Percentiles rank a stretch among this genome's conserved stretches.
These are phyloP conservation scores for Puffinus mauretanicus DNA, from an alignment of 2,113 vertebrate genomes.

Conservation along the genomic window DNA sequence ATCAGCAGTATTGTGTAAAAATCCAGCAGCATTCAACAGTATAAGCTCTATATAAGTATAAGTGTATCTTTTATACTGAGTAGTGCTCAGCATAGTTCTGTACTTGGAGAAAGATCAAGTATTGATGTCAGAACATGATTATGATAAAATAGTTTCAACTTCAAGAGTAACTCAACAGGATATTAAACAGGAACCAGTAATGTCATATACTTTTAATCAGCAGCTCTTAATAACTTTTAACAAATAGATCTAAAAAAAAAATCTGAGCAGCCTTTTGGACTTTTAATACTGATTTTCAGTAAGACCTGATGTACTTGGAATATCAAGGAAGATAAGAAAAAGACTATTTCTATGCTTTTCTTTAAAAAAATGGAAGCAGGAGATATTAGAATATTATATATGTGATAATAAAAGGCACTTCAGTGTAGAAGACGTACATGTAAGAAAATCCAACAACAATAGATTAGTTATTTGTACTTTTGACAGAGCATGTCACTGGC, in stretches of 20 bases:
- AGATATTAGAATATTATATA: neutral
- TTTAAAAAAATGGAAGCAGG: neutral
- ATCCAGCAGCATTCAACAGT: neutral
- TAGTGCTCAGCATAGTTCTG: neutral
- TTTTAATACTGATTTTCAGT: neutral
- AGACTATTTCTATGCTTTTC: neutral
- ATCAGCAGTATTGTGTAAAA: neutral
- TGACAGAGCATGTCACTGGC: neutral
- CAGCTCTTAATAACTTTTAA: neutral
- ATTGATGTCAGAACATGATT: neutral
- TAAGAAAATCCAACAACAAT: neutral
- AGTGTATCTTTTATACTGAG: neutral
- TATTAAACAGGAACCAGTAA: neutral
- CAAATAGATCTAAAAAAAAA: neutral
- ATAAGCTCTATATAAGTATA: neutral
- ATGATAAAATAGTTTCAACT: constrained; percentile 23
- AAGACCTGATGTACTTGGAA: neutral
- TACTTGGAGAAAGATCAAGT: neutral
- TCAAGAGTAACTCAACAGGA: neutral
- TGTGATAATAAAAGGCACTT: neutral
- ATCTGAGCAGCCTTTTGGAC: neutral
- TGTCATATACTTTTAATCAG: neutral
- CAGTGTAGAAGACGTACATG: neutral
- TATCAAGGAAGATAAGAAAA: neutral
- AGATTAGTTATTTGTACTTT: neutral